A percentile compares a stretch with the other conserved stretches of the same genome.
phyloP scores from a whole-genome alignment of 2,888 invertebrate genomes.

The Allophyes oxyacanthae region DNA sequence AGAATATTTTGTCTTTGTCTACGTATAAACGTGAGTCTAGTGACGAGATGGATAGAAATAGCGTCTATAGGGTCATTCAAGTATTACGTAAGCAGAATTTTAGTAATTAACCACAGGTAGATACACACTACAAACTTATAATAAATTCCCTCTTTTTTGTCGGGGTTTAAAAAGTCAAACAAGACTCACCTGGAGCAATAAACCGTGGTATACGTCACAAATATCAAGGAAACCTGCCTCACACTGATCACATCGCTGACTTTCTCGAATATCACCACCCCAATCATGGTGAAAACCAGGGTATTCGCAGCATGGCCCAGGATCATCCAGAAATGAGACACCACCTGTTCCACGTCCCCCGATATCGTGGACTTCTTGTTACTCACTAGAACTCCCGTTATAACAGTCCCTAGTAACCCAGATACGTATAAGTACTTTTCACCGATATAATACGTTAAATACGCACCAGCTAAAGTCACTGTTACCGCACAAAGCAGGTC shows the following conservation, averaged over 20 bases:
- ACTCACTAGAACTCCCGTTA: slow-evolving; percentile 78
- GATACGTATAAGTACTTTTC: slow-evolving; percentile 84
- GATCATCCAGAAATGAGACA: slow-evolving; percentile 77
- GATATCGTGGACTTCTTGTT: slow-evolving; percentile 77
- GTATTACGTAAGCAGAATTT: too few species aligned
- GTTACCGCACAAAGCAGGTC: slow-evolving; percentile 78
- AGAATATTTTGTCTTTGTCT: too few species aligned
- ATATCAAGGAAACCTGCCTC: slow-evolving; percentile 76
- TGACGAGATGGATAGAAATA: too few species aligned
- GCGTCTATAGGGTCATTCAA: too few species aligned
- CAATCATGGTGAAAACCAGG: slow-evolving; percentile 90
- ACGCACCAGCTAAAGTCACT: slow-evolving; percentile 77
- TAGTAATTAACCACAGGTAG: too few species aligned
- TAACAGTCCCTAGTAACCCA: slow-evolving; percentile 76
- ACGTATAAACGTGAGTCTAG: too few species aligned
- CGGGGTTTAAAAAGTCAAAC: neutral
- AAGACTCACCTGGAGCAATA: slow-evolving; percentile 77
- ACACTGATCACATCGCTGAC: slow-evolving; percentile 80
- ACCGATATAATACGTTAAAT: slow-evolving; percentile 80
- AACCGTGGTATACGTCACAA: slow-evolving; percentile 83
- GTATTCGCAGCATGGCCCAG: slow-evolving; percentile 84
- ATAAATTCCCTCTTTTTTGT: too few species aligned
- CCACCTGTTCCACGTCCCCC: slow-evolving; percentile 78
- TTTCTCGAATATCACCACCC: slow-evolving; percentile 89
- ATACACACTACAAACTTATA: too few species aligned